phyloP scores from a whole-genome alignment of 2,113 vertebrate genomes.

The Solea solea region DNA sequence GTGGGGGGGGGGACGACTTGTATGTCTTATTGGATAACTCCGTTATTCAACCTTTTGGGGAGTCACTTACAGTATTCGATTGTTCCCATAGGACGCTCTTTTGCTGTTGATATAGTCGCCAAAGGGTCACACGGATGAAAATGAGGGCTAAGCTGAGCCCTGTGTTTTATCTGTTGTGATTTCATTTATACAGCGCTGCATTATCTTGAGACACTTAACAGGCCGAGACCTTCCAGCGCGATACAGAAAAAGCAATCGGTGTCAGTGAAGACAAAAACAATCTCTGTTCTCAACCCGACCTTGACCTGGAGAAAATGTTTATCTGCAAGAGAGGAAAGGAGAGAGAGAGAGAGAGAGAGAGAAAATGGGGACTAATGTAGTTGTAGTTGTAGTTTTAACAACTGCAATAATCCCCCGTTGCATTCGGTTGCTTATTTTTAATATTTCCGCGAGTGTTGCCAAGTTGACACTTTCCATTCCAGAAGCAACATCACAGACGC shows the following conservation, averaged over 20 bases:
- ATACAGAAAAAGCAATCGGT: neutral
- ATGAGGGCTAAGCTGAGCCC: conserved; percentile 22
- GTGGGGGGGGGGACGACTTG: conserved; percentile 38
- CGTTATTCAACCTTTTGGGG: conserved; percentile 37
- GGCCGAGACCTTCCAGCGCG: too few species aligned
- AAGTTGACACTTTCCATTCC: neutral
- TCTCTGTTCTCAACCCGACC: too few species aligned
- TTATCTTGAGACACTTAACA: neutral
- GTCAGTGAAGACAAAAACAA: neutral
- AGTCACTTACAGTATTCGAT: conserved; percentile 28
- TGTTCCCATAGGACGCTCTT: conserved; percentile 29
- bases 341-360: neutral
- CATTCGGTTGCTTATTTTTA: neutral
- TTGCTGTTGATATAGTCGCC: conserved; percentile 36
- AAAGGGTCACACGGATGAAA: conserved; percentile 25
- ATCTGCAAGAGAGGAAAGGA: too few species aligned
- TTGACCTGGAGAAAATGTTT: too few species aligned
- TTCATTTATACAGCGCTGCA: neutral
- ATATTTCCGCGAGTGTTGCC: neutral
- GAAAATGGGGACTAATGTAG: too few species aligned
- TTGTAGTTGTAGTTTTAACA: too few species aligned
- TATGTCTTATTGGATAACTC: conserved; percentile 44
- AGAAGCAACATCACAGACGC: neutral
- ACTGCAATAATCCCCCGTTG: neutral
- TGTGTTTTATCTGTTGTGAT: neutral